phyloP scores from a whole-genome alignment of 2,113 vertebrate genomes.

The Poeciliopsis turrubarensis region DNA sequence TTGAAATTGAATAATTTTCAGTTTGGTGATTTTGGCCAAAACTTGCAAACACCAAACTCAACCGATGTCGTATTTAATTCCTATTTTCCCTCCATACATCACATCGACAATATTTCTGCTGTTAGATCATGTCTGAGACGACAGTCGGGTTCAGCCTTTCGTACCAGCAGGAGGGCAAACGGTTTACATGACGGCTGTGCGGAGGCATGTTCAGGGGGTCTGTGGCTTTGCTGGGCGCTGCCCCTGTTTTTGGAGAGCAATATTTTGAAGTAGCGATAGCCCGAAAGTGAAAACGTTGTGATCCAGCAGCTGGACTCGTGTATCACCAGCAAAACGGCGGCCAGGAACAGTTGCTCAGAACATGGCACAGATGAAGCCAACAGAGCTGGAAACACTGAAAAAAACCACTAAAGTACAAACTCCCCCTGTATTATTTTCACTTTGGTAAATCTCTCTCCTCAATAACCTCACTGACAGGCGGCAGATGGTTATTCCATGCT shows the following conservation, averaged over 20 bases:
- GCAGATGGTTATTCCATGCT: conserved; percentile 67
- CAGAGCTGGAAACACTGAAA: conserved; percentile 53
- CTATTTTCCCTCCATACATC: neutral
- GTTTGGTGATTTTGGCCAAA: neutral
- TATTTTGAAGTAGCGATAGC: conserved; percentile 61
- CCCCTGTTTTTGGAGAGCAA: conserved; percentile 57
- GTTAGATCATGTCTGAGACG: conserved; percentile 53
- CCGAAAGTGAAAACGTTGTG: conserved; percentile 37
- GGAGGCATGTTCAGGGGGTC: conserved; percentile 26
- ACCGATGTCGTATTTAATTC: neutral
- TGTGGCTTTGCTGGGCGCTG: conserved; percentile 40
- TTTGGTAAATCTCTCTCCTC: conserved; percentile 22
- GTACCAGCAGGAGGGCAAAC: conserved; percentile 8
- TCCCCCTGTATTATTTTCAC: neutral
- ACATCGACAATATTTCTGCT: conserved; percentile 26
- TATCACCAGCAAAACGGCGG: conserved; percentile 31
- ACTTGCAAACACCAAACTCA: neutral
- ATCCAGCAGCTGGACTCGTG: conserved; percentile 52
- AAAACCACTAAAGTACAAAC: conserved; percentile 47
- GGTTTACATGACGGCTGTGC: neutral
- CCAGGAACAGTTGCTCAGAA: conserved; percentile 57
- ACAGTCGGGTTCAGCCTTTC: conserved; percentile 25
- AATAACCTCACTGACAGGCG: conserved; percentile 42
- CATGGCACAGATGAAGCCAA: conserved; percentile 41
- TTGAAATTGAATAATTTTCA: neutral